A percentile compares a stretch with the other conserved stretches of the same genome.
Conservation (phyloP, 2,113 vertebrate species). For the Megaceryle maxima region DNA sequence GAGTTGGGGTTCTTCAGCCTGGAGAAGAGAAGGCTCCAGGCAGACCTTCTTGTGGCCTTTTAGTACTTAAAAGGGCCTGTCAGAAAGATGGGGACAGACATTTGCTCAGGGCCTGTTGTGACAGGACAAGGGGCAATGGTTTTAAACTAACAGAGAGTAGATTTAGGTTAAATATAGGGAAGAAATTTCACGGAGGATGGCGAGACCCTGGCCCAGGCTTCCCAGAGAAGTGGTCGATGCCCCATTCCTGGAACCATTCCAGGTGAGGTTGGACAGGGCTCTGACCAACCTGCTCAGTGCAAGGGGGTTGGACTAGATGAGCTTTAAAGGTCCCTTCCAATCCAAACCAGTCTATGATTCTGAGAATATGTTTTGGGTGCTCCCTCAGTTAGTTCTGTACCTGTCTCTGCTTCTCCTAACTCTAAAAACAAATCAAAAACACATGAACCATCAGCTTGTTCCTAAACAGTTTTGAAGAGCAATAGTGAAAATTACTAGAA, state of each 20-base stretch:
- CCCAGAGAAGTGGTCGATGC: not conserved
- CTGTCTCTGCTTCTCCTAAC: not conserved
- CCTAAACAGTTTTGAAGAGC: not conserved
- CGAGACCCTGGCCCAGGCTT: not conserved
- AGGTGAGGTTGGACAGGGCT: fast-evolving
- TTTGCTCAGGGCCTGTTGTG: fast-evolving
- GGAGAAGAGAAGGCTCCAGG: not conserved
- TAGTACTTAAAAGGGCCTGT: not conserved
- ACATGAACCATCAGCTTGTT: not conserved
- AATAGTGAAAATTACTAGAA: not conserved
- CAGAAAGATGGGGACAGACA: not conserved
- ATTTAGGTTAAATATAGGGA: fast-evolving
- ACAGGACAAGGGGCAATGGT: not conserved
- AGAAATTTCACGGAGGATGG: not conserved
- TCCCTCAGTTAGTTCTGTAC: not conserved
- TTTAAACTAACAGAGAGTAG: not conserved
- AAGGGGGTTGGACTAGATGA: fast-evolving
- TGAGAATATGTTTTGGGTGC: not conserved
- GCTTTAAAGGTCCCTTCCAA: not conserved
- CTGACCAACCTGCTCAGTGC: not conserved
- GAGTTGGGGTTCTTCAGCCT: not conserved
- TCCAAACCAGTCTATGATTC: not conserved
- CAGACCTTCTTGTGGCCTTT: not conserved
- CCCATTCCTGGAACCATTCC: not conserved
- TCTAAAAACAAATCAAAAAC: not conserved